These are phyloP conservation scores for Propithecus deckenii DNA, from an alignment of 2,797 vertebrate genomes.

Conservation along the genomic window DNA sequence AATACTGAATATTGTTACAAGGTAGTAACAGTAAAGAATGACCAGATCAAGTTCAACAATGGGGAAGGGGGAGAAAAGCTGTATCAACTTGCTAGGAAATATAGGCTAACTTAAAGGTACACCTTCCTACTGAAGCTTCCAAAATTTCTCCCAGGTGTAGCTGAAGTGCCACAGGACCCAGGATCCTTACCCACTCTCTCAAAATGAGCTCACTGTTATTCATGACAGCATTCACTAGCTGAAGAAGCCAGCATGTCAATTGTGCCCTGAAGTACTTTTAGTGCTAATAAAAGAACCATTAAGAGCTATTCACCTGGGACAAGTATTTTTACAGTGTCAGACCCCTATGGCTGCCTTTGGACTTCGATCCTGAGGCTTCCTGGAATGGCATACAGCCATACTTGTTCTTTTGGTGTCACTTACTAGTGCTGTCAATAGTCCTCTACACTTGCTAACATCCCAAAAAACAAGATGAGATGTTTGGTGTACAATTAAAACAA, in stretches of 20 bases:
- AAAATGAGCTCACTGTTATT: not conserved
- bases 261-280: not conserved
- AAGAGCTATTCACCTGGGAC: not conserved
- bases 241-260: not conserved
- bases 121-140: not conserved
- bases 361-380: not conserved
- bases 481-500: not conserved
- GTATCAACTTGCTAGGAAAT: not conserved
- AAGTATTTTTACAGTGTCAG: not conserved
- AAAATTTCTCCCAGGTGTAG: not conserved
- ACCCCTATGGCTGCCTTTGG: not conserved
- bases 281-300: not conserved
- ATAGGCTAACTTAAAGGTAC: not conserved
- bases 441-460: not conserved
- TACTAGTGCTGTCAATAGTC: not conserved
- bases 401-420: not conserved
- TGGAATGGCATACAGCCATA: not conserved
- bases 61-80: not conserved
- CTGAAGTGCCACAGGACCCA: not conserved
- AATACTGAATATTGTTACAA: not conserved
- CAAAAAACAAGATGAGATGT: not conserved
- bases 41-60: not conserved
- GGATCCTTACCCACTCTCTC: not conserved
- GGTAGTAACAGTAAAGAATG: not conserved
- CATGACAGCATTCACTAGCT: not conserved